Evolutionary conservation across 64 coral and sea anemone species (phyloP).

Genomic region (Anthopleura sola): DNA sequence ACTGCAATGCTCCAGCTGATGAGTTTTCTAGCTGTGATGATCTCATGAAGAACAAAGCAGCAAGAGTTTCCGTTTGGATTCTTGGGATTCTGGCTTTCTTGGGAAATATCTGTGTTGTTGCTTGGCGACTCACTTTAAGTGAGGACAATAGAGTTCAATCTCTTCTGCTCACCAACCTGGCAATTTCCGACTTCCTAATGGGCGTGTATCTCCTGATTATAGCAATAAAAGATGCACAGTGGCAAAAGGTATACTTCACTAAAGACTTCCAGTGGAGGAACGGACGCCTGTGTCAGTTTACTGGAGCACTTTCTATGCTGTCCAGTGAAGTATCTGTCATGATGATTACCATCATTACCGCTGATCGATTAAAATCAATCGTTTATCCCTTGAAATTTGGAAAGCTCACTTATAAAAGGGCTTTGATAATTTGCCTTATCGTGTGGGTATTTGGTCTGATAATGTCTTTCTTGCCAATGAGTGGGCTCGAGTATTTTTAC

Average conservation of each 20-base stretch:
- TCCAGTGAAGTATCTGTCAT: slow-evolving; percentile 52
- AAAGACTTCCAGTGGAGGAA: slow-evolving; percentile 43
- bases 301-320: slow-evolving; percentile 44
- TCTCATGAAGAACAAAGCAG: slow-evolving; percentile 52
- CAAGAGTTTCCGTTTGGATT: slow-evolving; percentile 52
- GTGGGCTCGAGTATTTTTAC: slow-evolving; percentile 33
- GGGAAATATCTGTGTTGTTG: slow-evolving; percentile 42
- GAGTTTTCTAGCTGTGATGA: slow-evolving; percentile 61
- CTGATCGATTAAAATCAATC: slow-evolving; percentile 50
- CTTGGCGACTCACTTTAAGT: slow-evolving; percentile 1
- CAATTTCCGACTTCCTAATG: slow-evolving; percentile 57
- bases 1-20: slow-evolving; percentile 29
- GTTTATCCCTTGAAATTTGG: slow-evolving; percentile 36
- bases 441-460: slow-evolving; percentile 31
- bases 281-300: slow-evolving; percentile 19
- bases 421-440: not conserved
- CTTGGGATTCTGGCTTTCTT: slow-evolving; percentile 51
- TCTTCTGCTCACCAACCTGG: slow-evolving; percentile 47
- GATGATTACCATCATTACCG: slow-evolving; percentile 52
- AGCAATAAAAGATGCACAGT: slow-evolving; percentile 46
- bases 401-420: not conserved
- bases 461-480: slow-evolving; percentile 29
- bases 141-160: slow-evolving; percentile 51
- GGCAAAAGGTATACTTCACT: slow-evolving; percentile 65
- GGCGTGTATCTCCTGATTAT: slow-evolving; percentile 62